phyloP scores from a whole-genome alignment of 2,888 invertebrate genomes.

The Drosophila fungiperda region DNA sequence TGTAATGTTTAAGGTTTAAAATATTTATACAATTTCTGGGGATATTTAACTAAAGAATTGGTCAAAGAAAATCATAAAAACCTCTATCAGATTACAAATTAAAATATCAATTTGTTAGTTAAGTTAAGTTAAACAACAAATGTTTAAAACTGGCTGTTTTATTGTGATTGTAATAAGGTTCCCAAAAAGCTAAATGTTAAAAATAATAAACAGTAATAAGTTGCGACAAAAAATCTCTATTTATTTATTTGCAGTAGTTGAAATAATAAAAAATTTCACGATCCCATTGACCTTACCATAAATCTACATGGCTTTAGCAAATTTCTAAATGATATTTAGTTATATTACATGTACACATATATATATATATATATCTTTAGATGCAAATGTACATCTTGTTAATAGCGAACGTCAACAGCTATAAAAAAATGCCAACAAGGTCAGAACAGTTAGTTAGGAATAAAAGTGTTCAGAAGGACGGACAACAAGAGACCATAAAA shows the following conservation, averaged over 20 bases:
- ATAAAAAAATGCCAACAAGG: constrained; percentile 65
- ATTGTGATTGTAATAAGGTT: neutral
- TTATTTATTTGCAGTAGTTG: neutral
- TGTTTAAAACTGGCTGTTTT: neutral
- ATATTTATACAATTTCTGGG: no score
- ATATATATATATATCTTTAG: neutral
- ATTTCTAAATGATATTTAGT: neutral
- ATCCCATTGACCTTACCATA: constrained; percentile 35
- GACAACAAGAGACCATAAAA: constrained; percentile 45
- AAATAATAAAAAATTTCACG: constrained; percentile 1
- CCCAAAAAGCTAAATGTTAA: neutral
- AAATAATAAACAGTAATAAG: neutral
- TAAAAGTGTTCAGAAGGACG: constrained; percentile 12
- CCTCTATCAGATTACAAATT: neutral
- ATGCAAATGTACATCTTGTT: constrained; percentile 42
- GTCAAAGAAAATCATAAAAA: neutral
- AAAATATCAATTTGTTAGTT: neutral
- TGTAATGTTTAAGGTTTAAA: neutral
- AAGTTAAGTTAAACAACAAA: neutral
- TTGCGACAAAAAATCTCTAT: neutral
- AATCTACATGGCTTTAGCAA: constrained; percentile 10
- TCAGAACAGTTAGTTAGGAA: constrained; percentile 52
- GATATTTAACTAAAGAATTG: neutral
- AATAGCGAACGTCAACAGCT: constrained; percentile 69
- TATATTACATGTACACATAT: neutral